These are phyloP conservation scores for Parnassius orleans DNA, from an alignment of 2,888 invertebrate species.

Conservation along the genomic window DNA sequence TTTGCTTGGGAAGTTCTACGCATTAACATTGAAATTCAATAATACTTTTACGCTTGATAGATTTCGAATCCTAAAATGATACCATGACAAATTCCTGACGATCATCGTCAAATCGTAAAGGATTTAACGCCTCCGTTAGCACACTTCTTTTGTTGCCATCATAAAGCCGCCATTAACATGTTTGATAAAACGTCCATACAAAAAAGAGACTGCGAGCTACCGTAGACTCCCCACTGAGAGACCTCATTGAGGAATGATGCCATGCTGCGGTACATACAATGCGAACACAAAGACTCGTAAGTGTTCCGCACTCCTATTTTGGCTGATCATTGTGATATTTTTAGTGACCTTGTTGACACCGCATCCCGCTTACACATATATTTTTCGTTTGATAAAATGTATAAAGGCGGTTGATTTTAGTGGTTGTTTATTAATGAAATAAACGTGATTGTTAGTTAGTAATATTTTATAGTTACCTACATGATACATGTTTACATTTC, in stretches of 20 bases:
- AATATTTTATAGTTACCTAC: slow-evolving; percentile 1
- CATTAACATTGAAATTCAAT: slow-evolving; percentile 17
- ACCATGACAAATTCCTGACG: slow-evolving; percentile 74
- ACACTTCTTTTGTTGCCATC: slow-evolving; percentile 77
- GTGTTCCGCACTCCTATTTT: slow-evolving; percentile 55
- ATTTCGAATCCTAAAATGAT: slow-evolving; percentile 49
- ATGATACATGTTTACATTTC: neutral
- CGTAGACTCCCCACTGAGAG: slow-evolving; percentile 70
- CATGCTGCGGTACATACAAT: slow-evolving; percentile 66
- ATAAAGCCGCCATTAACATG: slow-evolving; percentile 80
- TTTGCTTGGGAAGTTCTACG: slow-evolving; percentile 17
- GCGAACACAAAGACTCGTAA: slow-evolving; percentile 46
- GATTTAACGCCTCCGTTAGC: slow-evolving; percentile 81
- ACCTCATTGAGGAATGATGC: slow-evolving; percentile 61
- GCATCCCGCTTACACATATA: slow-evolving; percentile 37
- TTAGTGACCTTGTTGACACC: slow-evolving; percentile 51
- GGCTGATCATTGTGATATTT: slow-evolving; percentile 46
- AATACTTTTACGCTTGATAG: slow-evolving; percentile 47
- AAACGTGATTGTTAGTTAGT: too few relatives aligned
- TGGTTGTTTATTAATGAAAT: too few relatives aligned
- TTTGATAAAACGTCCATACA: slow-evolving; percentile 77
- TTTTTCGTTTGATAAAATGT: slow-evolving; percentile 8
- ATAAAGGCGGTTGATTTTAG: too few relatives aligned
- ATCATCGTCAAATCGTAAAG: slow-evolving; percentile 78
- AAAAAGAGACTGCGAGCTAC: slow-evolving; percentile 74